Conservation (phyloP, 2,888 invertebrate genomes). For the Euplagia quadripunctaria region DNA sequence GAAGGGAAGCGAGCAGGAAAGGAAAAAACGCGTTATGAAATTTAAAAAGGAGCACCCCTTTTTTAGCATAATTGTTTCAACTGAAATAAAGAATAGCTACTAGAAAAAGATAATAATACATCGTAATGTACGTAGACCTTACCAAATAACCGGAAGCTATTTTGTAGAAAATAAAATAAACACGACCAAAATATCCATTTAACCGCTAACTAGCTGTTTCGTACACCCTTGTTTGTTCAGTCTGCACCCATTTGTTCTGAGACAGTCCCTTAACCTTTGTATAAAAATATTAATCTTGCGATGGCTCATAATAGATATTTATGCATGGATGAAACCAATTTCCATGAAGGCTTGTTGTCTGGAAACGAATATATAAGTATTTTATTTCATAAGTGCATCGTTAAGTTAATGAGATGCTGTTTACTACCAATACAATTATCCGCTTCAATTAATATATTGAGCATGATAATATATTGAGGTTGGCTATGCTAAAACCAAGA, state of each 20-base stretch:
- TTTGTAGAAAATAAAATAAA: constrained; percentile 61
- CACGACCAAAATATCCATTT: constrained; percentile 64
- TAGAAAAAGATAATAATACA: constrained; percentile 46
- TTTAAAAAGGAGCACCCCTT: constrained; percentile 65
- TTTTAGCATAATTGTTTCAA: constrained; percentile 45
- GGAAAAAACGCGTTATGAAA: constrained; percentile 75
- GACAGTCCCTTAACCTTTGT: constrained; percentile 69
- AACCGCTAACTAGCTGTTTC: constrained; percentile 65
- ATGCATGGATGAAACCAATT: constrained; percentile 83
- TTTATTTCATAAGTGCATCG: constrained; percentile 70
- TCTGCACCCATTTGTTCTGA: constrained; percentile 65
- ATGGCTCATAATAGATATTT: constrained; percentile 84
- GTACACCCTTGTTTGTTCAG: constrained; percentile 81
- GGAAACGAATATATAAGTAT: constrained; percentile 50
- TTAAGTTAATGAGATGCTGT: constrained; percentile 77
- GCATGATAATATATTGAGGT: constrained; percentile 55
- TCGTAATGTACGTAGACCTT: constrained; percentile 23
- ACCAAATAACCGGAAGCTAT: constrained; percentile 47
- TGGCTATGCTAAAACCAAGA: constrained; percentile 19
- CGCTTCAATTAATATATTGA: constrained; percentile 57
- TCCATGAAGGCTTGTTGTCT: constrained; percentile 67
- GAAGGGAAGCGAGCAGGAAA: constrained; percentile 53
- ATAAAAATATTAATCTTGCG: constrained; percentile 84
- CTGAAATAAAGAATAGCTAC: constrained; percentile 42
- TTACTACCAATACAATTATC: constrained; percentile 74